These are phyloP conservation scores for Drosophila kanapiae DNA, from an alignment of 1,140 invertebrate genomes.

Conservation along the genomic window DNA sequence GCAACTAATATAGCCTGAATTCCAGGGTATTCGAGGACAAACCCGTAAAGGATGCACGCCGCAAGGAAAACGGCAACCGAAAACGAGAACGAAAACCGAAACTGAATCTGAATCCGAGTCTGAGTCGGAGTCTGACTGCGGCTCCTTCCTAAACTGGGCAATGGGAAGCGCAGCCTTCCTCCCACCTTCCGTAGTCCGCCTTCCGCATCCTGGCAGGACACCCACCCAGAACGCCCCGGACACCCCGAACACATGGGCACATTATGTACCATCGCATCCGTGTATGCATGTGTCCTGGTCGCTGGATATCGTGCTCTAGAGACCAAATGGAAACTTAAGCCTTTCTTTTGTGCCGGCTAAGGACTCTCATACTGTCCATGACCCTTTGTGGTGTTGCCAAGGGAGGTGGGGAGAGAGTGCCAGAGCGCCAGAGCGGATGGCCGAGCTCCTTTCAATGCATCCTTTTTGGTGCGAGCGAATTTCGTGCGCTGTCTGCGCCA, in stretches of 20 bases:
- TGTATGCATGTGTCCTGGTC: conserved; percentile 39
- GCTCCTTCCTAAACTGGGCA: conserved; percentile 16
- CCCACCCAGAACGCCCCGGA: conserved; percentile 9
- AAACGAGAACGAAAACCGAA: conserved; percentile 36
- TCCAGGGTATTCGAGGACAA: conserved; percentile 36
- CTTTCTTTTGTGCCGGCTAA: conserved; percentile 83
- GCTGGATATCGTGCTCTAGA: conserved; percentile 82
- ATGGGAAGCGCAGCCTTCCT: conserved; percentile 7
- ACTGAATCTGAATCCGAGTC: conserved; percentile 20
- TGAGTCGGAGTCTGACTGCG: conserved; percentile 3
- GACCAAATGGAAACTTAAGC: conserved; percentile 84
- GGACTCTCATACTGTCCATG: conserved; percentile 83
- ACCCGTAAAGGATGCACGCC: conserved; percentile 49
- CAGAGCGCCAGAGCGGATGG: conserved; percentile 25
- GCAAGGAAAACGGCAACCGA: conserved; percentile 47
- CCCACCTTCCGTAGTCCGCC: not conserved
- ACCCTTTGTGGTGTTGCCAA: conserved; percentile 69
- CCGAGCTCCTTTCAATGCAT: conserved; percentile 74
- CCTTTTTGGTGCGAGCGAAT: conserved; percentile 76
- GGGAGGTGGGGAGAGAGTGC: not conserved
- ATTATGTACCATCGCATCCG: conserved; percentile 12
- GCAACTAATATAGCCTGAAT: not conserved
- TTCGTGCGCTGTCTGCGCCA: conserved; percentile 58
- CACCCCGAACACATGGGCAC: conserved; percentile 30
- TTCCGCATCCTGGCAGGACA: conserved; percentile 17